These are phyloP conservation scores for Agrotis clavis DNA, from an alignment of 2,888 invertebrate species.

Conservation along the genomic window DNA sequence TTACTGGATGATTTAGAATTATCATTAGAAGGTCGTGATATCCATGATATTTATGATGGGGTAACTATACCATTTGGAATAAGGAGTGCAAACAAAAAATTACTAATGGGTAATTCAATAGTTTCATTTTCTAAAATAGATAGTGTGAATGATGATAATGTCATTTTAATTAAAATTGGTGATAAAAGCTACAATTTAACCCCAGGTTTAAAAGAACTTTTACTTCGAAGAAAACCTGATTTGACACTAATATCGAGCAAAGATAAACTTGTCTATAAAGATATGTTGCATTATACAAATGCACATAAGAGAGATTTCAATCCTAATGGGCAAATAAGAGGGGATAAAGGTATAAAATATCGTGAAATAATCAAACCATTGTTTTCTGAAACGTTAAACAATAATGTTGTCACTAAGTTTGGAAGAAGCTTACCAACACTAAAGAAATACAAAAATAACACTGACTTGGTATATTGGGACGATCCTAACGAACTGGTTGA, in stretches of 20 bases:
- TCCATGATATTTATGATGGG: too few species aligned
- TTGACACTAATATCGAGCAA: too few species aligned
- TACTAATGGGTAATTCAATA: too few species aligned
- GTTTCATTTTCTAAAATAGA: neutral
- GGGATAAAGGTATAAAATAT: neutral
- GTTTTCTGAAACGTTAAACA: neutral
- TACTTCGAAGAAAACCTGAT: too few species aligned
- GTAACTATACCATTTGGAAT: too few species aligned
- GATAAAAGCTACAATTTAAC: neutral
- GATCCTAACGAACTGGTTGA: too few species aligned
- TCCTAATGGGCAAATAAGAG: neutral
- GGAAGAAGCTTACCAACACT: conserved; percentile 1
- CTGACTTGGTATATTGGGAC: too few species aligned
- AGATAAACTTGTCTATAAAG: too few species aligned
- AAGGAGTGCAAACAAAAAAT: too few species aligned
- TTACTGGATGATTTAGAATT: neutral
- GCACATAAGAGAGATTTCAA: conserved; percentile 3
- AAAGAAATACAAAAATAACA: too few species aligned
- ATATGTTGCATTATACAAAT: conserved; percentile 8
- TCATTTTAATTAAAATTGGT: neutral
- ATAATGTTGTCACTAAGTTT: neutral
- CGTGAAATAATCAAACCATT: neutral
- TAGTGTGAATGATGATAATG: neutral
- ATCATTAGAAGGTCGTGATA: neutral
- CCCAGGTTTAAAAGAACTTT: conserved; percentile 1